A percentile compares a stretch with the other conserved stretches of the same genome.
These are phyloP conservation scores for Ceratotherium simum DNA, from an alignment of 2,113 vertebrate species.

Conservation along the genomic window DNA sequence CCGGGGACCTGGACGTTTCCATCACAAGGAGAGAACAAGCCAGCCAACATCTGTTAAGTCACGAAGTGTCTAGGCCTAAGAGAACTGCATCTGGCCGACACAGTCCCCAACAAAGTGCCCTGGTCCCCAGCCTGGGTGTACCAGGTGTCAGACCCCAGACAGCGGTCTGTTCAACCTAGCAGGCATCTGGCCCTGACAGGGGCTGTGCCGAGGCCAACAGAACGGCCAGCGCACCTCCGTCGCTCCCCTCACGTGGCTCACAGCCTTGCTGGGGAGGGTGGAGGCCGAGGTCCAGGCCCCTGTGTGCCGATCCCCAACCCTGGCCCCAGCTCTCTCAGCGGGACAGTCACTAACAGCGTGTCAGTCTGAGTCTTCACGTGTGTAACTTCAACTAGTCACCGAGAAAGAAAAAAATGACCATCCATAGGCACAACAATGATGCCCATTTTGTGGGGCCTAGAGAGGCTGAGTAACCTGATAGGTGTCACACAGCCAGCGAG, in stretches of 20 bases:
- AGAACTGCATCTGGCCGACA: neutral
- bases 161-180: accelerated
- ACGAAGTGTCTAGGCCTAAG: neutral
- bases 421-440: neutral
- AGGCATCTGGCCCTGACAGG: neutral
- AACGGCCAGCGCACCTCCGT: neutral
- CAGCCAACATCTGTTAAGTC: neutral
- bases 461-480: too few species aligned
- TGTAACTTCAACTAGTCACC: too few species aligned
- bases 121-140: neutral
- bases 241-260: neutral
- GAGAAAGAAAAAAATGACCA: neutral
- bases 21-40: neutral
- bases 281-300: neutral
- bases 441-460: neutral
- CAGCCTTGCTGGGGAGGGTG: neutral
- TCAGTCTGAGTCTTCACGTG: neutral
- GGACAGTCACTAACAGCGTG: too few species aligned
- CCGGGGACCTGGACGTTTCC: neutral
- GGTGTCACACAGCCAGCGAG: neutral
- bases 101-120: neutral
- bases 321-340: accelerated
- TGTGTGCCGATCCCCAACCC: neutral
- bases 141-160: neutral
- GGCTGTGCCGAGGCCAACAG: neutral